Evolutionary conservation across 2,888 invertebrate species (phyloP), one percentile per base, ranked within the genome.

Genomic region (Griposia aprilina): DNA sequence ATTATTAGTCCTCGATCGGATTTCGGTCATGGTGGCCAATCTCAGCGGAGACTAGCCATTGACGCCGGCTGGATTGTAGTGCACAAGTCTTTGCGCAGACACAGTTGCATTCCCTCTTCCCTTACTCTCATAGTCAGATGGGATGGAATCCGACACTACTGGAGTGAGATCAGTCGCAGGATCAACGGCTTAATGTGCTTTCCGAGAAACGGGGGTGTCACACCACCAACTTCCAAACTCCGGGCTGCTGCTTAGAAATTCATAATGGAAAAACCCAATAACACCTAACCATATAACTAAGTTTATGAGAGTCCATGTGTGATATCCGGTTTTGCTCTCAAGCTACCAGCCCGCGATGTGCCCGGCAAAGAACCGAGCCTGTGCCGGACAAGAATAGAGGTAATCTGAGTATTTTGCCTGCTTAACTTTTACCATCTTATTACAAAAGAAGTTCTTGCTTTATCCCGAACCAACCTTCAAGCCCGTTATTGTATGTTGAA

Each of bases 291-390:
- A 26, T 72, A 55, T 57, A n/a, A 26, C 30, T 30, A 62, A 66
- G 45, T 48, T 52, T 30, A 67, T 65, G 50, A 72, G 55, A 84
- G 77, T 74, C 62, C 60, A 48, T 80, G 57, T 72, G 70, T 80
- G 80, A 86, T 80, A 55, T 30, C 41, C 76, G 52, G 67, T 85
- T 87, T 87, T 87, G 55, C 80, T 80, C 87, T 73, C 59, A 86
- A 87, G 87, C 73, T 87, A 65, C 87, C 87, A 45, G 50, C 77
- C 57, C 85, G 87, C 23, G 87, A 86, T 57, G 85, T 69, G 60
- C 86, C 86, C 36, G 86, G 86, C 67, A 86, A 81, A 72, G 85
- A 86, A 69, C 70, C 87, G 67, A 84, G 75, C 70, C 68, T 77
- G 23, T 86, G 87, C 87, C 75, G 86, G 50, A 50, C 70, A 55